Percentiles rank a stretch among this genome's conserved stretches.
These are phyloP conservation scores for Coracopsis vasa DNA, from an alignment of 2,113 vertebrate genomes.

Conservation along the genomic window DNA sequence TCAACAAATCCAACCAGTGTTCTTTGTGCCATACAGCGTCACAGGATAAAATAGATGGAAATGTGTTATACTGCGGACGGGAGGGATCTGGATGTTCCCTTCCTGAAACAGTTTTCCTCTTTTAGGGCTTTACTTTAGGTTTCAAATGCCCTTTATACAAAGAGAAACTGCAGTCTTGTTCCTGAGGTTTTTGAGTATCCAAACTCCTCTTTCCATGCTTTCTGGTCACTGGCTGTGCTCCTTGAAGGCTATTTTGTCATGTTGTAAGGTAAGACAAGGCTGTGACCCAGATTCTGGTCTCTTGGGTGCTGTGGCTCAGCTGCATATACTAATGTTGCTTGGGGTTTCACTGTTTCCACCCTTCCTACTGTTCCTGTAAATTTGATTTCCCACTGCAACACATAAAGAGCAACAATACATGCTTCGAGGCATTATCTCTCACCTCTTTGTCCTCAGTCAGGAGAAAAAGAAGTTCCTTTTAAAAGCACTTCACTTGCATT, in stretches of 20 bases:
- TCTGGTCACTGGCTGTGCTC: constrained; percentile 42
- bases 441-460: constrained; percentile 18
- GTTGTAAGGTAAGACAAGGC: constrained; percentile 55
- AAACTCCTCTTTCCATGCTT: not conserved
- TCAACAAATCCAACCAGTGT: not conserved
- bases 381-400: constrained; percentile 56
- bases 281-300: constrained; percentile 67
- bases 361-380: constrained; percentile 64
- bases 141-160: not conserved
- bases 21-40: not conserved
- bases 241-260: not conserved
- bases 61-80: not conserved
- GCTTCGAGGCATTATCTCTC: constrained; percentile 13
- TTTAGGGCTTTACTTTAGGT: not conserved
- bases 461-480: constrained; percentile 13
- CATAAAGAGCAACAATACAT: constrained; percentile 61
- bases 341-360: constrained; percentile 54
- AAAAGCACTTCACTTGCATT: not conserved
- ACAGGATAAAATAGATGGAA: not conserved
- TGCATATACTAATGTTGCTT: constrained; percentile 54
- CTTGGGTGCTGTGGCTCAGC: constrained; percentile 61
- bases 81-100: not conserved
- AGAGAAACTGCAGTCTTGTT: not conserved
- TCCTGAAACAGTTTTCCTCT: not conserved
- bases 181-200: not conserved